Base-by-base conservation (phyloP, 2,113 vertebrate species). In the Chloropsis hardwickii region DNA sequence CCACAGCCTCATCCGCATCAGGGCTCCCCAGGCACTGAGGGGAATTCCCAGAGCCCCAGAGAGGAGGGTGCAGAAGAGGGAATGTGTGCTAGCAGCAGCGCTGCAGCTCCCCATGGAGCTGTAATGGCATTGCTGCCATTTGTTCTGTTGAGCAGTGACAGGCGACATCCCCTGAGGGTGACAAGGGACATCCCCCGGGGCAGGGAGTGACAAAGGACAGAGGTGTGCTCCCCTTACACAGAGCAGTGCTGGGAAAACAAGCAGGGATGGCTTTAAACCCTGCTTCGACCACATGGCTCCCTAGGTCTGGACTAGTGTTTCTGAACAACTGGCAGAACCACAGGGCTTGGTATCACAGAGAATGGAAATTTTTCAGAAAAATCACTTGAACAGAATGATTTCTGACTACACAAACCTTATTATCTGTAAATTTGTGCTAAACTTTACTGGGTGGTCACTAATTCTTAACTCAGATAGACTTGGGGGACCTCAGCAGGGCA, bases 101-200 rank as follows among this genome's bases (percentile, higher is more conserved):
- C 56, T 45, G 12, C n/a, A 65, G 58, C 54, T 65, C 40, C 74
- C 50, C 5, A 3, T 0, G 2, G 74, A 20, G 45, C 0, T 56
- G 25, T 10, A 3, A 33, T 60, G 25, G 70, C 23, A 7, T 2
- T 86, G 22, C 56, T 71, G 72, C 27, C 47, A 35, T 65, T 70
- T 83, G n/a, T 27, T 73, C 27, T 24, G 23, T 48, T 54, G 45
- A 28, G 10, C 0, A 0, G 39, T 3, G 3, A 27, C 58, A 71
- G 54, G 16, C 64, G 33, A n/a, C 37, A 56, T 33, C 28, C 47
- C 47, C 17, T 3, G 3, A 58, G 60, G 44, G 18, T 44, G 45
- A 45, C 45, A 45, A 45, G 45, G 18, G 44, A 45, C 44, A 20
- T n/a, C 25, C 56, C 56, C 19, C 2, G 3, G 56, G 64, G 42